These are phyloP conservation scores for Polymixis flavicincta DNA, from an alignment of 2,888 invertebrate genomes.

Conservation along the genomic window DNA sequence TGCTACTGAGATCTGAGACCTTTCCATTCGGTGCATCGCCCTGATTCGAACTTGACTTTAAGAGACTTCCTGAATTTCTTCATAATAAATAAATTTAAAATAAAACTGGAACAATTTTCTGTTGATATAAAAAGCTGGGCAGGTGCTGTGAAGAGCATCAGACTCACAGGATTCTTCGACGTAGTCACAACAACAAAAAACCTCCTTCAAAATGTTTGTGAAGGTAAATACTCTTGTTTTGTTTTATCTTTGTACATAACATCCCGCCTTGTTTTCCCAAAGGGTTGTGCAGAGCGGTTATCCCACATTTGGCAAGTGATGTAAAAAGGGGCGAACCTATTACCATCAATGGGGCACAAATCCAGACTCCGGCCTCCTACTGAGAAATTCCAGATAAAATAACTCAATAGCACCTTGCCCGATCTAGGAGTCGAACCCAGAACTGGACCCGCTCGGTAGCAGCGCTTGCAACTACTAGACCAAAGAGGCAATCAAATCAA, in stretches of 20 bases:
- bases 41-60: conserved; percentile 86
- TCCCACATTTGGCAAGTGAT: too few species aligned
- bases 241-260: not conserved
- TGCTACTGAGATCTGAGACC: conserved; percentile 68
- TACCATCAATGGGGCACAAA: too few species aligned
- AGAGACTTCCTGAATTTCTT: conserved; percentile 86
- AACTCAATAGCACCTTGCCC: too few species aligned
- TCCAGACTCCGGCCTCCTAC: too few species aligned
- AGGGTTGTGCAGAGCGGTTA: too few species aligned
- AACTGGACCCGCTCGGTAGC: too few species aligned
- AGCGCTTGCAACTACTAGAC: too few species aligned
- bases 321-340: too few species aligned
- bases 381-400: too few species aligned
- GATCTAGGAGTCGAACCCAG: too few species aligned
- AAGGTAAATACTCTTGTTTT: conserved; percentile 76
- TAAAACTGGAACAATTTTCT: conserved; percentile 78
- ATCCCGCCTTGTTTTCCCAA: too few species aligned
- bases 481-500: too few species aligned
- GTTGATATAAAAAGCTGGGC: conserved; percentile 79
- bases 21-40: conserved; percentile 78
- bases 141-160: conserved; percentile 73
- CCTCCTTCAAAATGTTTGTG: conserved; percentile 81
- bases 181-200: conserved; percentile 79
- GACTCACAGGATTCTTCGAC: conserved; percentile 75
- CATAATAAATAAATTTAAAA: conserved; percentile 73